Conservation (phyloP, 2,113 vertebrate species). For the Phyllostomus hastatus region DNA sequence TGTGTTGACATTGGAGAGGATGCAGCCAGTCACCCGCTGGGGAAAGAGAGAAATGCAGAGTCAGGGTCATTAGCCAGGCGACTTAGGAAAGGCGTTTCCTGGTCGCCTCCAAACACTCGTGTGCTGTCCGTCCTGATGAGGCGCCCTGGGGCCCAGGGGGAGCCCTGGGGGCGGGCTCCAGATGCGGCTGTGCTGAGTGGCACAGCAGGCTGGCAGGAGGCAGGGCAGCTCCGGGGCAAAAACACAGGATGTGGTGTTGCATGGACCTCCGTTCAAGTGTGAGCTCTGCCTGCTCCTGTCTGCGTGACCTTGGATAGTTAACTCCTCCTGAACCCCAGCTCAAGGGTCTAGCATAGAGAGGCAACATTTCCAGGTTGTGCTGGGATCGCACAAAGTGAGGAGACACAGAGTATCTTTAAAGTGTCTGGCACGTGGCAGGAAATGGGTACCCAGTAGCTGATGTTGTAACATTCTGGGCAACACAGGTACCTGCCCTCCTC, state of each 20-base stretch:
- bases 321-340: not conserved
- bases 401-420: rapidly evolving
- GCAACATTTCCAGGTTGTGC: not conserved
- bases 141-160: not conserved
- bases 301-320: not conserved
- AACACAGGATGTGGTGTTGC: too few relatives aligned
- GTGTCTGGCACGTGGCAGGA: not conserved
- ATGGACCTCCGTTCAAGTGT: not conserved
- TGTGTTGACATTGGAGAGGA: slow-evolving; percentile 97
- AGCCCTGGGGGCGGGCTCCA: not conserved
- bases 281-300: not conserved
- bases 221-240: not conserved
- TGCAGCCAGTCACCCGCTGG: slow-evolving; percentile 98
- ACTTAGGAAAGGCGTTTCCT: not conserved
- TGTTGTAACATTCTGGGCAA: not conserved
- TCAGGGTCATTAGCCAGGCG: not conserved
- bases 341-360: not conserved
- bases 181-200: rapidly evolving
- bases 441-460: rapidly evolving
- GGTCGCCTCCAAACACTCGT: not conserved
- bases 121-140: not conserved
- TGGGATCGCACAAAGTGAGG: rapidly evolving
- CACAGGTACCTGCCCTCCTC: not conserved
- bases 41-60: not conserved
- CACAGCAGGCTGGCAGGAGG: not conserved